Base-by-base conservation (phyloP, 2,888 invertebrate species). In the Cybosia mesomella region DNA sequence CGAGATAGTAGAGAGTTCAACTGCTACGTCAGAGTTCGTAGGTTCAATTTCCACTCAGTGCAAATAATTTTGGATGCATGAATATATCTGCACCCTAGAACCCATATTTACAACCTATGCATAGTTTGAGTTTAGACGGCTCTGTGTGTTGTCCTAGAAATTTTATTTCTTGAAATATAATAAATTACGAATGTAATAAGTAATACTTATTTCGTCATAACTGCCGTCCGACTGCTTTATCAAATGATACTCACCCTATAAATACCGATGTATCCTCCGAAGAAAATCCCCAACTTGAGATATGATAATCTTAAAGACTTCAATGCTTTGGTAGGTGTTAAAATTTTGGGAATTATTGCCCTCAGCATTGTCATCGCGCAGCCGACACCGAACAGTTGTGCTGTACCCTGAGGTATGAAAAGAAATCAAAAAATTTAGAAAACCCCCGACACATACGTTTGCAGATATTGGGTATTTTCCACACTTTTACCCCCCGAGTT, bases 221-320 rank as follows among this genome's bases (percentile, higher is more conserved):
- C 18, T 53, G 8, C 10, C 39, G 15, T 1, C 8, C 39, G 15
- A 39, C 39, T 13, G 1, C 1, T 1, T 18, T 9, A 21, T 1
- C 18, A 10, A 49, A 1, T 32, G 13, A 21, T 11, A 79, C 90
- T 90, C 74, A 95, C 95, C 88, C 95, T 90, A 83, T 95, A 95
- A 79, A 95, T 92, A 32, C 95, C 95, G 55, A 95, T 95, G 70
- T 95, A 95, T n/a, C 95, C 95, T 13, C 95, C 95, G 60, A 95
- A 94, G 86, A 95, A 95, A 54, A 94, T 28, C 0, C 95, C 95
- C 7, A 95, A 86, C 66, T 92, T 95, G 71, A 94, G 74, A 75
- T 95, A 94, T 0, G 92, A 92, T 1, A 91, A 72, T 59, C 85
- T 91, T 64, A 95, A 76, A 0, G 94, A 90, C 62, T 85, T 91